phyloP scores from a whole-genome alignment of 1,140 invertebrate species.

The Drosophila teissieri region DNA sequence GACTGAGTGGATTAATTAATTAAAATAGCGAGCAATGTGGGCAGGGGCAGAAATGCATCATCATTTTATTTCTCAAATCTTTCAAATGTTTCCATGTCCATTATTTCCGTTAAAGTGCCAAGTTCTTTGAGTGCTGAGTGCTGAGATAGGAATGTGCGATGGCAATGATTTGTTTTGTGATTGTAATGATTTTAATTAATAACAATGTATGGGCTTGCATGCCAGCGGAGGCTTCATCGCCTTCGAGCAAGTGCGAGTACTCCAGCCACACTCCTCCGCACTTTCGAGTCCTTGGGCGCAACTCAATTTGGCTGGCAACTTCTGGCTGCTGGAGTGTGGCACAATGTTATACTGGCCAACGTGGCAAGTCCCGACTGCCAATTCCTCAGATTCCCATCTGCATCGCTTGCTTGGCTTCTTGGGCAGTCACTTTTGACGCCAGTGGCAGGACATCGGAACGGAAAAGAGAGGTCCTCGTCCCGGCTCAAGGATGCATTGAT shows the following conservation, averaged over 20 bases:
- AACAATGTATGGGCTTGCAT: not conserved
- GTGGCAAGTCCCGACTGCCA: constrained; percentile 18
- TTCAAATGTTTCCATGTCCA: not conserved
- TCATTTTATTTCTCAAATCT: not conserved
- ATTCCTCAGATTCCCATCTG: constrained; percentile 15
- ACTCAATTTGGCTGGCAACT: constrained; percentile 20
- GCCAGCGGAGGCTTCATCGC: not conserved
- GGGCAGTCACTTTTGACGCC: constrained; percentile 31
- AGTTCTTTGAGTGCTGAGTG: not conserved
- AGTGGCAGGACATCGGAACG: constrained; percentile 24
- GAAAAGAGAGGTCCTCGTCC: not conserved
- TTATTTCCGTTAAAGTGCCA: not conserved
- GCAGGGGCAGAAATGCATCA: not conserved
- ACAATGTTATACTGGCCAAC: constrained; percentile 18
- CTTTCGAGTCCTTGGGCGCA: constrained; percentile 11
- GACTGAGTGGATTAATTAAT: constrained; percentile 43
- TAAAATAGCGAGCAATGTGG: constrained; percentile 23
- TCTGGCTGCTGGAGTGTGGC: constrained; percentile 12
- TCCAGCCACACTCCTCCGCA: constrained; percentile 21
- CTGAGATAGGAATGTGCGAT: not conserved
- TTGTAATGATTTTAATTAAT: constrained; percentile 29
- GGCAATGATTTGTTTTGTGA: not conserved
- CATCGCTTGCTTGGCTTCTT: constrained; percentile 27
- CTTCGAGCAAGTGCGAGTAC: not conserved
- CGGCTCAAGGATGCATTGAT: constrained; percentile 31